Base-by-base conservation (phyloP, 1,140 invertebrate genomes). In the Battus philenor region DNA sequence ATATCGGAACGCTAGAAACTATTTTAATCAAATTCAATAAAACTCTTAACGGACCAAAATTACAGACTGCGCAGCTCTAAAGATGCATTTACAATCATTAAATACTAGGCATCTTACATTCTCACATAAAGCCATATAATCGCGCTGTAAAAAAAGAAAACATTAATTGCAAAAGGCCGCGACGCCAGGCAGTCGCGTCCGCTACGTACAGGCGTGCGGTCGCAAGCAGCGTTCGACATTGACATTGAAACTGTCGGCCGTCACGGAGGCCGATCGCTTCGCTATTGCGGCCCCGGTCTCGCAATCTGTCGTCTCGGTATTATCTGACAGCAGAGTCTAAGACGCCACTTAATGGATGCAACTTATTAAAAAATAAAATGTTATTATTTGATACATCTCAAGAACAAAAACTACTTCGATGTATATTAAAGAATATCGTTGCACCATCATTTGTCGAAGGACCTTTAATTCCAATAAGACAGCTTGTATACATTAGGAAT, bases 191-290 rank as follows among this genome's bases (percentile, higher is more conserved):
- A 16, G 17, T 36, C 17, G 18, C 16, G 17, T 12, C 17, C 2
- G 26, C 9, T 9, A 10, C 10, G 33, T 36, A 15, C 29, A 16
- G 30, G 33, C 31, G 31, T 24, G 8, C 6, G 47, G 50, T 39
- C 34, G 48, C 49, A 20, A 20, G 6, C 2, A 20, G 18, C 18
- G 18, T 6, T 12, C 50, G 56, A 56, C 66, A 68, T 61, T 70
- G 68, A 70, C 64, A 70, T 59, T 70, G 62, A 68, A 56, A 53
- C 46, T 49, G 24, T 33, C 53, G 47, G 34, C 38, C 33, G 52
- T 56, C 51, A 44, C 61, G 50, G 52, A 47, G 24, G 50, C 13
- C 39, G 39, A 33, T 11, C 26, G 24, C 61, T 52, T 61, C 56
- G 62, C 70, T 72, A 75, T 75, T 68, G 59, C 46, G 41, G 20